Evolutionary conservation across 2,888 invertebrate genomes (phyloP).

Genomic region (Drosophila monieri): DNA sequence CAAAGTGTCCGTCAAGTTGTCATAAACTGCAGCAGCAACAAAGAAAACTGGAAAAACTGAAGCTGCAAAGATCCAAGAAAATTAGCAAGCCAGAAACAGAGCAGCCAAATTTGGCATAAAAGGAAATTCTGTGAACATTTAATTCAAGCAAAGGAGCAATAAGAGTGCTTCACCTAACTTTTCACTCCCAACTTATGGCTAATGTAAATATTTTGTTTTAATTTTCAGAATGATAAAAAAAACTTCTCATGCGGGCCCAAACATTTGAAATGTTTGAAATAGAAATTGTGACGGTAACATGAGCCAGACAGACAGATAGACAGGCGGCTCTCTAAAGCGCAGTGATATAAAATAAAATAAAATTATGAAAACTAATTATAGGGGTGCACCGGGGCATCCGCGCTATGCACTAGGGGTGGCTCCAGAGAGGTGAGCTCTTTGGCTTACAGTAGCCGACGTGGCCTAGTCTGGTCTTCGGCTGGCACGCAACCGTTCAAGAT

Average conservation of each 20-base stretch:
- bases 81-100: conserved; percentile 54
- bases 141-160: neutral
- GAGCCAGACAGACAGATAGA: conserved; percentile 32
- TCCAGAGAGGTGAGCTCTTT: conserved; percentile 48
- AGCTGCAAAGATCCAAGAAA: conserved; percentile 53
- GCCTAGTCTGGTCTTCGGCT: conserved; percentile 23
- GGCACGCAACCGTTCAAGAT: conserved; percentile 73
- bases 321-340: conserved; percentile 45
- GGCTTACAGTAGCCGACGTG: conserved; percentile 41
- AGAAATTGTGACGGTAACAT: conserved; percentile 36
- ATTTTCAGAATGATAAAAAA: conserved; percentile 63
- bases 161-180: conserved; percentile 5
- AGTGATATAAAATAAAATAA: conserved; percentile 66
- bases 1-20: conserved; percentile 73
- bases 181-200: conserved; percentile 61
- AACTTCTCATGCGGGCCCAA: conserved; percentile 64
- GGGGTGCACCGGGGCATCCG: conserved; percentile 52
- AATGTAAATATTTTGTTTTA: conserved; percentile 78
- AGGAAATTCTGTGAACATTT: neutral
- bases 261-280: conserved; percentile 40
- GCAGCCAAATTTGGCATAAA: conserved; percentile 40
- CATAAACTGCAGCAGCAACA: conserved; percentile 52
- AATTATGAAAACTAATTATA: conserved; percentile 74
- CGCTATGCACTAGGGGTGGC: conserved; percentile 15
- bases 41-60: conserved; percentile 10